Conservation (phyloP, 2,888 invertebrate species). For the Xylophagus ater region DNA sequence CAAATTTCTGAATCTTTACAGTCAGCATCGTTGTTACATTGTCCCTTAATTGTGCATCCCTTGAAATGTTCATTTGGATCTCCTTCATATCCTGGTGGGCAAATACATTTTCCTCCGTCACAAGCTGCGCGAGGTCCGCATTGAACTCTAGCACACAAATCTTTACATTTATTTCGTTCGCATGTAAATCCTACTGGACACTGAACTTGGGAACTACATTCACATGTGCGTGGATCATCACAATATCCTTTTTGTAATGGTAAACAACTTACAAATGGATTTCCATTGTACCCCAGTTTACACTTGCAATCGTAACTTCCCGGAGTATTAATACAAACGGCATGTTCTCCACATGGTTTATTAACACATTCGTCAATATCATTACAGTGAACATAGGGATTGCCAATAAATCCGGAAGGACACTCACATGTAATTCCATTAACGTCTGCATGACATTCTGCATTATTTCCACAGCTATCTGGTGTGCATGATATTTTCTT, state of each 20-base stretch:
- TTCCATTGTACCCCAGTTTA: slow-evolving; percentile 70
- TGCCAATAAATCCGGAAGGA: slow-evolving; percentile 71
- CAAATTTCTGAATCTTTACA: slow-evolving; percentile 79
- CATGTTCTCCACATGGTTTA: slow-evolving; percentile 71
- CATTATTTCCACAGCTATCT: slow-evolving; percentile 64
- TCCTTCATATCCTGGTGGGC: slow-evolving; percentile 66
- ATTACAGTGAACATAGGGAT: slow-evolving; percentile 74
- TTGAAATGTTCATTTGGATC: slow-evolving; percentile 56
- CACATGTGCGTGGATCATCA: slow-evolving; percentile 55
- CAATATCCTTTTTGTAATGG: slow-evolving; percentile 58
- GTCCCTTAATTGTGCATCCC: slow-evolving; percentile 64
- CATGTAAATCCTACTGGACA: slow-evolving; percentile 71
- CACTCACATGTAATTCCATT: slow-evolving; percentile 72
- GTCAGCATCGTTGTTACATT: slow-evolving; percentile 70
- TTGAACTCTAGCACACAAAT: slow-evolving; percentile 60
- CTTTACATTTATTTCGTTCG: slow-evolving; percentile 59
- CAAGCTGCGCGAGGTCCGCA: slow-evolving; percentile 78
- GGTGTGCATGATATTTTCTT: slow-evolving; percentile 59
- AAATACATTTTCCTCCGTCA: slow-evolving; percentile 66
- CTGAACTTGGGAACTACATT: slow-evolving; percentile 56
- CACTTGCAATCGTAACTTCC: slow-evolving; percentile 87
- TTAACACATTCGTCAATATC: slow-evolving; percentile 74
- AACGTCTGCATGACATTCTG: slow-evolving; percentile 65
- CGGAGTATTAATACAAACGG: slow-evolving; percentile 79
- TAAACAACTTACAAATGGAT: slow-evolving; percentile 76